Evolutionary conservation across 2,888 invertebrate species (phyloP), one percentile per base, ranked within the genome.

Genomic region (Netelia inedita): DNA sequence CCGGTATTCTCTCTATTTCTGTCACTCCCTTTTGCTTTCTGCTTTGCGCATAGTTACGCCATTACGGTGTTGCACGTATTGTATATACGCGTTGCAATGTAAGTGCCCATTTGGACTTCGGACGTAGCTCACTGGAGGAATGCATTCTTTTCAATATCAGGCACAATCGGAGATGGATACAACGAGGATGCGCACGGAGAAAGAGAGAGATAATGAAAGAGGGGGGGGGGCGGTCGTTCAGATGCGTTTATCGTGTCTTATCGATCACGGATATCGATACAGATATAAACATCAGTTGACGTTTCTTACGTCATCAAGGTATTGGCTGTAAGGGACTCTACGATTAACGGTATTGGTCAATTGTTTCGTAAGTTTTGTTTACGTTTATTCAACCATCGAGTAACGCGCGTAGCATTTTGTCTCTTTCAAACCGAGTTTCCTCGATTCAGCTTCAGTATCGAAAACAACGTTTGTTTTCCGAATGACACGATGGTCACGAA

Each of bases 71-170:
- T 71, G 35, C 28, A 55, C 28, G 53, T n/a, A 55, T 43, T 63
- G 55, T 55, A 63, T 14, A 35, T 43, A 28, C 23, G 61, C 61
- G n/a, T 2, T 23, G 23, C 63, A 53, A 11, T 10, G 55, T 21
- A 72, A 61, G 43, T 72, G 11, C n/a, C 63, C 57, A 78, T 59
- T 73, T 83, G 78, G 73, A 79, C 73, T 66, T 73, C 68, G 82
- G 21, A 57, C 78, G n/a, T 28, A 43, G 59, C 50, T 23, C 76
- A 35, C 55, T 53, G 66, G 76, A 50, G 59, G 28, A 61, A 19
- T 14, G 69, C 76, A 82, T 82, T 82, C 81, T 71, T 82, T 76
- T 57, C 23, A 43, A n/a, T 72, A 72, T 57, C 16, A 28, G 66
- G 76, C 72, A 82, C 35, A 14, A 69, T 82, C 57, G 57, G 35